phyloP scores from a whole-genome alignment of 2,888 invertebrate species.

The Hermodice carunculata region DNA sequence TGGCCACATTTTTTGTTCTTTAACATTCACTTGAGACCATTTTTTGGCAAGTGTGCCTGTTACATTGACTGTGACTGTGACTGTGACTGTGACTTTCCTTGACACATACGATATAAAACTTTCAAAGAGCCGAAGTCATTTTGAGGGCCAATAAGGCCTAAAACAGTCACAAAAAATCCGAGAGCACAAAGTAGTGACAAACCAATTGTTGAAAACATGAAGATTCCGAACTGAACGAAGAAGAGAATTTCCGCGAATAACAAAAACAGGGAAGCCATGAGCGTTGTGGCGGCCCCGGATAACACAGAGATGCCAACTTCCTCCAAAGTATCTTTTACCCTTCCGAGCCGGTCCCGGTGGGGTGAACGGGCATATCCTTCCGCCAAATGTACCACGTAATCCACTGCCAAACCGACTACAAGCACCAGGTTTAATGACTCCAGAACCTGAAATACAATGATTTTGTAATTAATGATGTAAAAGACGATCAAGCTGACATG shows the following conservation, averaged over 20 bases:
- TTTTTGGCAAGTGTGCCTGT: too few relatives aligned
- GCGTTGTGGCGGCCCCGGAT: neutral
- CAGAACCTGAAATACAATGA: slow-evolving; percentile 46
- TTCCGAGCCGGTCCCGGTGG: slow-evolving; percentile 48
- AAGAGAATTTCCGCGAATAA: neutral
- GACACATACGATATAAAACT: slow-evolving; percentile 14
- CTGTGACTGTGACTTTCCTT: too few relatives aligned
- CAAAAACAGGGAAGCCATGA: neutral
- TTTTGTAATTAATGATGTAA: too few relatives aligned
- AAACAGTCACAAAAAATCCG: neutral
- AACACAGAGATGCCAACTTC: slow-evolving; percentile 17
- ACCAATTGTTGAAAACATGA: neutral
- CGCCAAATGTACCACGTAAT: slow-evolving; percentile 63
- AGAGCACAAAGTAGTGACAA: neutral
- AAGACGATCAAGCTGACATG: too few relatives aligned
- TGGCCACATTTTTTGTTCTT: too few relatives aligned
- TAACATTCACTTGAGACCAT: too few relatives aligned
- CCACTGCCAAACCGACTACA: slow-evolving; percentile 60
- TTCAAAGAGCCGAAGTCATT: too few relatives aligned
- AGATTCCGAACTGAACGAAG: neutral
- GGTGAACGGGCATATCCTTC: slow-evolving; percentile 58
- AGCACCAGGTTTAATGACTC: slow-evolving; percentile 63
- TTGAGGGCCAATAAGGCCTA: too few relatives aligned
- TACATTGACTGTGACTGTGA: too few relatives aligned
- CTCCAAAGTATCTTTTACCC: slow-evolving; percentile 55